Base-by-base conservation (phyloP, 1,140 invertebrate genomes). In the Zaprionus nigranus region DNA sequence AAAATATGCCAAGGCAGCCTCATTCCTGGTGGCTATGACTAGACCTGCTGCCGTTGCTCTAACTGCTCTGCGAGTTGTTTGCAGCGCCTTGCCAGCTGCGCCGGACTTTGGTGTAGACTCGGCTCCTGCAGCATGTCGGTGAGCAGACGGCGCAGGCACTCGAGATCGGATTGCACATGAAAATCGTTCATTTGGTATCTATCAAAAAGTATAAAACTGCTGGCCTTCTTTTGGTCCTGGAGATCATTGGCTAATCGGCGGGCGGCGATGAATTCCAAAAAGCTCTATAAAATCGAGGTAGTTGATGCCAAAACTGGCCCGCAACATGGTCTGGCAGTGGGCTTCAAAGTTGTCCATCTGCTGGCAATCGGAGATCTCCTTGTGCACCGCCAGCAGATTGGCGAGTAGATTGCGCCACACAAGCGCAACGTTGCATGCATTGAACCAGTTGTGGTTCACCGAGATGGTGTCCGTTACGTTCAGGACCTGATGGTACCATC, bases 381-480 rank as follows among this genome's bases (percentile, higher is more conserved):
- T 94, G 92, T 96, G 94, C 5, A 98, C 97, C 64, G 94, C 94
- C 30, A 91, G 46, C 54, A 98, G 93, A 82, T 95, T 95, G 20
- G 93, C 92, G 68, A 95, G 93, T 15, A 99, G 90, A 38, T 95
- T 94, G 0, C 93, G 75, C 96, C 97, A 98, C 70, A 98, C 95
- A 36, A 93, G 90, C 43, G 94, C 81, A 58, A 99, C 94, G 92
- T 99, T 99, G 91, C 96, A 97, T 1, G 95, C 97, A 94, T 99
- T 99, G 49, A 99, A 95, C 97, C 98, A 99, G 92, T 99, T 99
- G 92, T 99, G 98, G 93, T 99, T 99, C 20, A 99, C 96, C 1
- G 98, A 99, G 82, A 99, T 98, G 26, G 98, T 98, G 90, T 99
- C 97, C 79, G 97, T 95, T 83, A 97, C 79, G 94, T 99, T 99